Evolutionary conservation across 2,113 vertebrate species (phyloP).

Genomic region (Felis chaus): DNA sequence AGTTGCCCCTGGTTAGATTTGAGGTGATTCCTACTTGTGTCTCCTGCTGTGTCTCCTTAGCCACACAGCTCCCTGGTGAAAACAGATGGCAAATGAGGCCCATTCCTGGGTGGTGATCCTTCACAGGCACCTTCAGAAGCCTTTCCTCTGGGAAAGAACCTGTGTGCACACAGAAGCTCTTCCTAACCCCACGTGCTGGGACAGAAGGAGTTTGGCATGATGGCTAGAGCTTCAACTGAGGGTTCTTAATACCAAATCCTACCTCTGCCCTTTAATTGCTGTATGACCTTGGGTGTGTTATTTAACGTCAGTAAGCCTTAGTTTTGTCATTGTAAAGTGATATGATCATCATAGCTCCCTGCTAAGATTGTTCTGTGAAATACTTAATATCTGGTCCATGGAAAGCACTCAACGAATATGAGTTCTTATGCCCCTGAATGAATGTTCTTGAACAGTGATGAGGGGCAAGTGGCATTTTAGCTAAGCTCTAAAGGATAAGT

Average conservation of each 20-base stretch:
- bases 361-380: background rate
- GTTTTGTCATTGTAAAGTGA: background rate
- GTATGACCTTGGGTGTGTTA: background rate
- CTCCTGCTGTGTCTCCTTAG: background rate
- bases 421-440: background rate
- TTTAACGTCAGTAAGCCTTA: background rate
- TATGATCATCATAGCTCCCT: background rate
- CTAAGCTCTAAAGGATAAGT: conserved; percentile 1
- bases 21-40: background rate
- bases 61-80: background rate
- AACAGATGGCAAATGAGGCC: background rate
- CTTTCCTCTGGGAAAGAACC: background rate
- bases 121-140: background rate
- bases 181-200: background rate
- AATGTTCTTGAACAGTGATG: background rate
- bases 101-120: background rate
- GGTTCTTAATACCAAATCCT: conserved; percentile 8
- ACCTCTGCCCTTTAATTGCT: background rate
- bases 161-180: background rate
- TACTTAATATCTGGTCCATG: background rate
- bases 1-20: background rate
- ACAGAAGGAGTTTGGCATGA: background rate
- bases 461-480: background rate
- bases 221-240: background rate
- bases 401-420: background rate